Evolutionary conservation across 2,888 invertebrate genomes (phyloP).

Genomic region (Microplitis manilae): DNA sequence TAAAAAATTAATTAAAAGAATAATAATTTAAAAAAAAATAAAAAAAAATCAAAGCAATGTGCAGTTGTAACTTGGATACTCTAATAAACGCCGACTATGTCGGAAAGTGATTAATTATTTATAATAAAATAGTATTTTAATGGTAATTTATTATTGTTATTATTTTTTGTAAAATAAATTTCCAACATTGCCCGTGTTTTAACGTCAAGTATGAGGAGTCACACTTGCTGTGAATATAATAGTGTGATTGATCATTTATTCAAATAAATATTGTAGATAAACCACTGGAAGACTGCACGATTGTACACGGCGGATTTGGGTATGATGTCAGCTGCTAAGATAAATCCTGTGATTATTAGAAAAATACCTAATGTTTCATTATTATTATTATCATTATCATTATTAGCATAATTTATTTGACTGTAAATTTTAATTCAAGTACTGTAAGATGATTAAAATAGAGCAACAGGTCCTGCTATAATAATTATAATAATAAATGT

Average conservation of each 20-base stretch:
- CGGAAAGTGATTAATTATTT: neutral
- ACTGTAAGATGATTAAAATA: constrained; percentile 59
- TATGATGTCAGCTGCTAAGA: constrained; percentile 71
- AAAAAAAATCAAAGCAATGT: neutral
- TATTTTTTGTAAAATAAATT: constrained; percentile 34
- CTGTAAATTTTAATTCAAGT: constrained; percentile 58
- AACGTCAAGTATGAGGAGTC: constrained; percentile 56
- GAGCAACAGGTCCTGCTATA: constrained; percentile 61
- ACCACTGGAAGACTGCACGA: constrained; percentile 67
- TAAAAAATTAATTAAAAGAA: neutral
- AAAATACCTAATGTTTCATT: constrained; percentile 54
- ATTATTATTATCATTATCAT: constrained; percentile 59
- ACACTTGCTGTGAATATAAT: constrained; percentile 56
- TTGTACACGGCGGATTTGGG: constrained; percentile 66
- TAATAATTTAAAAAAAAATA: neutral
- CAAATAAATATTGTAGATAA: constrained; percentile 59
- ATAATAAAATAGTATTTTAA: neutral
- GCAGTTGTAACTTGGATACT: neutral
- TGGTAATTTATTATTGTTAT: neutral
- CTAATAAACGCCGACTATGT: neutral
- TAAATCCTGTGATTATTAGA: constrained; percentile 71
- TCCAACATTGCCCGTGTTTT: constrained; percentile 53
- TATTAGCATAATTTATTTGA: constrained; percentile 49
- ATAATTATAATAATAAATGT: constrained; percentile 51
- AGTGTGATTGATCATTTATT: constrained; percentile 55